Evolutionary conservation across 2,113 vertebrate genomes (phyloP), one percentile per base, ranked within the genome.

Genomic region (Trematocara macrostoma): DNA sequence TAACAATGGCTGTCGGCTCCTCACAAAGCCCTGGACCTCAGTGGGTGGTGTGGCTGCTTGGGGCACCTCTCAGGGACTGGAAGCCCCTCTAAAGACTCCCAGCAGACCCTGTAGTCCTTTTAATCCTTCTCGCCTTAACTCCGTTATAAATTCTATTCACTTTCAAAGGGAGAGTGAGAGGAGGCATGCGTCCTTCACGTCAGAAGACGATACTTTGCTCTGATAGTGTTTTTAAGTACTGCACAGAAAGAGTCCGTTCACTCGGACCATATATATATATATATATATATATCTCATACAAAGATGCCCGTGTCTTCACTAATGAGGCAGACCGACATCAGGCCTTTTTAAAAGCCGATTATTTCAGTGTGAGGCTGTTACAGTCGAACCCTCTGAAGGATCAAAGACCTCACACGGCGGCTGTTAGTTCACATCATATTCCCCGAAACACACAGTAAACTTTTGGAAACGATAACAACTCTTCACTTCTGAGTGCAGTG

Each of bases 1-100:
- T 93, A 95, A 96, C 94, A 96, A 96, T 94, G 93, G 90, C 88
- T 18, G 88, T 88, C 84, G 34, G 78, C 87, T 88, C 69, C 83
- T 84, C 82, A 93, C 90, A 94, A 95, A 95, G 91, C 85, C 64
- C 78, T 11, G 71, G 82, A 93, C 87, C 93, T 86, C 94, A 86
- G 94, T 88, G 92, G 94, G 95, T 87, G 95, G 93, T 81, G 92
- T 55, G 84, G 69, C 74, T 61, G 92, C 91, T 88, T 91, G 91
- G 88, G 69, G 95, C 92, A 85, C 91, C 85, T n/a, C 35, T 53
- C 52, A 87, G 89, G 93, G 90, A 49, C 79, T 85, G 47, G 34
- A 84, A 82, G 61, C 52, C 86, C 69, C 78, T 88, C 55, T 38
- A 69, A 8, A 88, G 86, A 87, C 84, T 67, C 79, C 40, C 29